Evolutionary conservation across 2,113 vertebrate species (phyloP).

Genomic region (Oplegnathus fasciatus): DNA sequence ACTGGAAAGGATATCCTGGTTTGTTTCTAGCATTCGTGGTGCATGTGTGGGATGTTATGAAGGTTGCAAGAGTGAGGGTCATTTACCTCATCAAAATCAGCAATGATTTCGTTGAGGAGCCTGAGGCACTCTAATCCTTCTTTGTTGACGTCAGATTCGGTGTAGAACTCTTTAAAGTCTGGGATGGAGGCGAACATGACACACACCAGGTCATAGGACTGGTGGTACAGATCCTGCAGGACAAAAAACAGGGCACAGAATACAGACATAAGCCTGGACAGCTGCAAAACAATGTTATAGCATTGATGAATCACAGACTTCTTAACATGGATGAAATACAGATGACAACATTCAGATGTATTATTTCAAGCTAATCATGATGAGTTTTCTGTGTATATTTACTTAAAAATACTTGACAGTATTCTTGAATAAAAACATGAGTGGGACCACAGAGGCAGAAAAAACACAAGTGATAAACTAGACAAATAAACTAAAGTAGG

Average conservation of each 20-base stretch:
- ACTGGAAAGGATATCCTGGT: neutral
- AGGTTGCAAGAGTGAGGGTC: neutral
- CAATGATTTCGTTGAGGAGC: constrained; percentile 97
- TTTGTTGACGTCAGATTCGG: constrained; percentile 98
- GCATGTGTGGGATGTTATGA: neutral
- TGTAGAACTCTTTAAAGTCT: constrained; percentile 99
- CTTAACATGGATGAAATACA: neutral
- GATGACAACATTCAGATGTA: neutral
- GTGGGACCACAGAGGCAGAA: neutral
- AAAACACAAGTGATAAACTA: neutral
- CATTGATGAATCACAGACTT: neutral
- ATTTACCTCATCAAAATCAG: constrained; percentile 97
- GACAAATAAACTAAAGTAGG: neutral
- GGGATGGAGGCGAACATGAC: constrained; percentile 99
- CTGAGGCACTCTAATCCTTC: constrained; percentile 97
- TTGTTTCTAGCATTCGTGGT: neutral
- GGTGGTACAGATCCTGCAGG: constrained; percentile 94
- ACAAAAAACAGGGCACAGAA: constrained; percentile 33
- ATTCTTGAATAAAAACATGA: neutral
- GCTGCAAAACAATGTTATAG: neutral
- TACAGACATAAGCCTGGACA: constrained; percentile 19
- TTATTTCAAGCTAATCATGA: neutral
- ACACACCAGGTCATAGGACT: constrained; percentile 97
- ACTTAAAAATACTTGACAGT: neutral
- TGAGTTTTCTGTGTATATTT: neutral